Percentiles rank a stretch among this genome's conserved stretches.
These are phyloP conservation scores for Saccostrea glomerata DNA, from an alignment of 1,140 invertebrate genomes.

Conservation along the genomic window DNA sequence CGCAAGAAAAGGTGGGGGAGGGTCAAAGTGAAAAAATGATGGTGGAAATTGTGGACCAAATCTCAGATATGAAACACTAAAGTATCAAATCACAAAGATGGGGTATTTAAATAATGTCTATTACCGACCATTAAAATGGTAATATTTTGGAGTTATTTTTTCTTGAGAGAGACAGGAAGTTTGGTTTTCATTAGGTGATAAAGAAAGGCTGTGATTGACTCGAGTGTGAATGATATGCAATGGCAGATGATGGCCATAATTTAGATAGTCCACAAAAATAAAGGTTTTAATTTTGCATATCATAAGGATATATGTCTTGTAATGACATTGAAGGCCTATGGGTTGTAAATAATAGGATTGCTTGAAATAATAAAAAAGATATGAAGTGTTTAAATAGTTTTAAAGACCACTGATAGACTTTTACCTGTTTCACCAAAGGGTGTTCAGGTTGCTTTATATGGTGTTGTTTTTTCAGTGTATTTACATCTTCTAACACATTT, in stretches of 20 bases:
- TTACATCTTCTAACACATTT: not conserved
- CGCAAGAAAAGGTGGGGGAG: not conserved
- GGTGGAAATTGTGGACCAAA: no score
- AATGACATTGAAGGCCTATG: not conserved
- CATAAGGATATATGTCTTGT: not conserved
- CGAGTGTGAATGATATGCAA: not conserved
- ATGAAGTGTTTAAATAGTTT: not conserved
- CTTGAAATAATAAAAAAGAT: not conserved
- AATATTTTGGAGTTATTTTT: not conserved
- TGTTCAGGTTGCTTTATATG: not conserved
- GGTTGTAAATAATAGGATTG: conserved; percentile 1
- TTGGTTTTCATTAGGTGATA: not conserved
- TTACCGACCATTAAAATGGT: not conserved
- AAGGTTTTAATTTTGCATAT: not conserved
- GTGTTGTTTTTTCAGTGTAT: not conserved
- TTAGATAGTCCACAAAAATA: not conserved
- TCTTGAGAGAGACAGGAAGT: no score
- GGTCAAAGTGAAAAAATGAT: not conserved
- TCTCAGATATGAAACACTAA: not conserved
- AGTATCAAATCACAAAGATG: not conserved
- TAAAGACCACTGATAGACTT: not conserved
- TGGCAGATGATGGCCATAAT: not conserved
- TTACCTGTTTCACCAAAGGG: not conserved
- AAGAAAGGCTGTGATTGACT: not conserved
- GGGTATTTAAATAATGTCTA: not conserved